phyloP scores from a whole-genome alignment of 2,888 invertebrate genomes.

The Syrista parreyssii region DNA sequence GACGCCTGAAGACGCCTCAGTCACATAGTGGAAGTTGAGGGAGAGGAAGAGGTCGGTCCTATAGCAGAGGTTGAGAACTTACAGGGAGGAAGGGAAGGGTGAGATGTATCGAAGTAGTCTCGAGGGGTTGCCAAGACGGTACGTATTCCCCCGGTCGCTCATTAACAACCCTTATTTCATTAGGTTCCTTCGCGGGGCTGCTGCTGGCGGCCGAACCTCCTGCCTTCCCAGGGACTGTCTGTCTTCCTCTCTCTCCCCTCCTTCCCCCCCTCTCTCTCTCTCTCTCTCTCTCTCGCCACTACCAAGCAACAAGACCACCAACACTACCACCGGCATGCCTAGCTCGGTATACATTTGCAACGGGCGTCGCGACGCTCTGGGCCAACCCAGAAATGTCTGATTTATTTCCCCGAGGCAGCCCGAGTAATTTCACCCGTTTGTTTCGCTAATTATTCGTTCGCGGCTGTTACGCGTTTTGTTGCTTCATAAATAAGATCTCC shows the following conservation, averaged over 20 bases:
- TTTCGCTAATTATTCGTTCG: conserved; percentile 55
- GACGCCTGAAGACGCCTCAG: no score
- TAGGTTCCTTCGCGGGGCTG: conserved; percentile 31
- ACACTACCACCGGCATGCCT: not conserved
- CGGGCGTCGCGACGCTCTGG: not conserved
- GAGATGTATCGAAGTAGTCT: conserved; percentile 43
- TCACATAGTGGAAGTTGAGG: no score
- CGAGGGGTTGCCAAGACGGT: conserved; percentile 43
- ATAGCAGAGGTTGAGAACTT: no score
- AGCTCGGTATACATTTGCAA: not conserved
- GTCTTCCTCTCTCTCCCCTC: conserved; percentile 17
- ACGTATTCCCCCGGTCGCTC: conserved; percentile 44
- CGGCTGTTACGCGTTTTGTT: conserved; percentile 1
- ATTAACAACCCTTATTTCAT: conserved; percentile 60
- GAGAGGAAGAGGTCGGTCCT: no score
- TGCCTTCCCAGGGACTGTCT: conserved; percentile 7
- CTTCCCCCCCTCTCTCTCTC: conserved; percentile 12
- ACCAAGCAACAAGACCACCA: not conserved
- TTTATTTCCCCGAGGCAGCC: conserved; percentile 50
- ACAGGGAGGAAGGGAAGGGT: conserved; percentile 5
- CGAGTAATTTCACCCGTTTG: conserved; percentile 53
- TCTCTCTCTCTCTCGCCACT: not conserved
- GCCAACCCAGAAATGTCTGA: conserved; percentile 38
- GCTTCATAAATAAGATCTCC: not conserved
- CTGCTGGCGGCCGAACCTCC: no score